phyloP scores from a whole-genome alignment of 2,113 vertebrate genomes.

The Psophia crepitans region DNA sequence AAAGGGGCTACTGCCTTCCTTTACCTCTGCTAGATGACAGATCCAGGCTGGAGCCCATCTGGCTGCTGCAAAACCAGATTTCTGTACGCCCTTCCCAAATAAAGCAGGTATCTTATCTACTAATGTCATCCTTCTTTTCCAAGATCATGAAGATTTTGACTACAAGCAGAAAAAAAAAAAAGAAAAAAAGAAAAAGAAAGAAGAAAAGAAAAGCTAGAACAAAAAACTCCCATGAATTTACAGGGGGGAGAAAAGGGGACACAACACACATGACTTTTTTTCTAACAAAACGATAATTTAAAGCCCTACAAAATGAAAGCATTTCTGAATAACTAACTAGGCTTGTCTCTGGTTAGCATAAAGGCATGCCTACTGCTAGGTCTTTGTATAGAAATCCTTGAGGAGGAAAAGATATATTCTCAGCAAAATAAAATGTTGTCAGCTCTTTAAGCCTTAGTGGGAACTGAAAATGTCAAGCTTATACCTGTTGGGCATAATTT shows the following conservation, averaged over 20 bases:
- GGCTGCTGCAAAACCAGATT: neutral
- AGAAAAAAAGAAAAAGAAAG: no score
- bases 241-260: no score
- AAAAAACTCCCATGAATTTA: neutral
- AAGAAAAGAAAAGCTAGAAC: neutral
- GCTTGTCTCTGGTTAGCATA: neutral
- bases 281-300: neutral
- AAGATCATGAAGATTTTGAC: neutral
- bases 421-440: conserved; percentile 62
- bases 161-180: neutral
- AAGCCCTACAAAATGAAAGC: neutral
- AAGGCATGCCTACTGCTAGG: neutral
- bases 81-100: neutral
- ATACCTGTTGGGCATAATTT: conserved; percentile 71
- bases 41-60: neutral
- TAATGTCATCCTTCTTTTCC: neutral
- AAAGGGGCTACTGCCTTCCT: neutral
- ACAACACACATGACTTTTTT: no score
- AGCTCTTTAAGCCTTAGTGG: conserved; percentile 53
- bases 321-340: neutral
- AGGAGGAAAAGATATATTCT: conserved; percentile 26
- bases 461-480: conserved; percentile 68
- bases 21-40: neutral
- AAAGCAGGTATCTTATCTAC: neutral
- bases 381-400: neutral